Evolutionary conservation across 2,113 vertebrate species (phyloP), one percentile per base, ranked within the genome.

Genomic region (Burhinus bistriatus): DNA sequence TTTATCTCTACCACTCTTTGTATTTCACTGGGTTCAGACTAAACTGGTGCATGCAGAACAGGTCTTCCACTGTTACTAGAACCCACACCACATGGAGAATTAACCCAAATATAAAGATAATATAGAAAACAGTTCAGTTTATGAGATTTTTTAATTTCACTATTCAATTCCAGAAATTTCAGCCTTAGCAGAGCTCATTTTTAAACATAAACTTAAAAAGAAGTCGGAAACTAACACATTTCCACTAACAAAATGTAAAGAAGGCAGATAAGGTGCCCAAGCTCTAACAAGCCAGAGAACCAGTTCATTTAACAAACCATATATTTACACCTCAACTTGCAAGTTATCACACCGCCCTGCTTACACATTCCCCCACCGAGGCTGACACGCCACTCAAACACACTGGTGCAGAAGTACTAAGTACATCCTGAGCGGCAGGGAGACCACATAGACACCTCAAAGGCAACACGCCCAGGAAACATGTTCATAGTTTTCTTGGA

Each of bases 311-410:
- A 96, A 95, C 97, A 97, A 97, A 94, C 83, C 95, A 96, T 95
- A 96, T n/a, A 97, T 97, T 97, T 96, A 73, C 95, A 97, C 97
- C 82, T 96, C 91, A 69, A 73, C 89, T 83, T 95, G 95, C 66
- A 95, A 95, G 79, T 95, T 96, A 77, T 96, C 89, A 89, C 96
- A 90, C 65, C 9, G 13, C 40, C 52, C 66, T 87, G 45, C 79
- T 95, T 80, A 81, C 61, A 90, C 47, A n/a, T 87, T 78, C 59
- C 73, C 83, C 45, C 54, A 14, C 71, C 2, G 36, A 61, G 81
- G 75, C 58, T 86, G 76, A 89, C 89, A 68, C 22, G 44, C 68
- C 2, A n/a, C 83, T 71, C 12, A 3, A 55, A 70, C 75, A 61
- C 68, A 5, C 17, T 40, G 64, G 1, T 52, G 65, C 58, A 40